Percentiles rank a stretch among this genome's conserved stretches.
phyloP scores from a whole-genome alignment of 2,113 vertebrate genomes.

The Chaetura pelagica region DNA sequence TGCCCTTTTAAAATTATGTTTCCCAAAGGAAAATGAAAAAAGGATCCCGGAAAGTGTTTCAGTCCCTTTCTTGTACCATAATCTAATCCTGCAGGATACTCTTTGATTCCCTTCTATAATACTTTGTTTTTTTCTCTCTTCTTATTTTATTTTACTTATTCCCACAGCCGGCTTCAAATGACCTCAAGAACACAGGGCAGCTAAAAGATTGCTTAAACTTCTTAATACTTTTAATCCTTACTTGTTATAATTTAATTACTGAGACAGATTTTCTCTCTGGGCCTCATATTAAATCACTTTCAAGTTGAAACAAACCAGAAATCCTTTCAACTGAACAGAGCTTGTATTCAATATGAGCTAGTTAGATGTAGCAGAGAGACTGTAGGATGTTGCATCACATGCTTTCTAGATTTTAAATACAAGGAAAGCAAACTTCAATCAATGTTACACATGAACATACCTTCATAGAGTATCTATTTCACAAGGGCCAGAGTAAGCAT shows the following conservation, averaged over 20 bases:
- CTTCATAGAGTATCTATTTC: background rate
- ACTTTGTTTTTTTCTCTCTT: constrained; percentile 52
- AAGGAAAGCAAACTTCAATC: background rate
- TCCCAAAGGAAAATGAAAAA: constrained; percentile 54
- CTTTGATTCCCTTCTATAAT: constrained; percentile 67
- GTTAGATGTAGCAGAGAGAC: constrained; percentile 67
- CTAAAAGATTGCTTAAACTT: constrained; percentile 80
- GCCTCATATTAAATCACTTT: constrained; percentile 82
- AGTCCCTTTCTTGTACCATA: constrained; percentile 57
- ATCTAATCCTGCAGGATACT: constrained; percentile 58
- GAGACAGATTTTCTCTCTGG: constrained; percentile 82
- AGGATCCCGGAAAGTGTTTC: constrained; percentile 54
- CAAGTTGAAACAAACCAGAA: constrained; percentile 85
- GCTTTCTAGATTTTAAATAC: constrained; percentile 27
- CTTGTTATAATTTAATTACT: constrained; percentile 86
- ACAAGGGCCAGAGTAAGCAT: background rate
- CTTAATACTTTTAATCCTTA: constrained; percentile 85
- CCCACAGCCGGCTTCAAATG: constrained; percentile 73
- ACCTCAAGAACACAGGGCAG: constrained; percentile 64
- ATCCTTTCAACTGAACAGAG: constrained; percentile 79
- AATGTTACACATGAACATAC: background rate
- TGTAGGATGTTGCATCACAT: constrained; percentile 54
- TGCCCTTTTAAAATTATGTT: constrained; percentile 10
- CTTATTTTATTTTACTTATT: constrained; percentile 74
- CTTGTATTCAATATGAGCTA: constrained; percentile 68